phyloP scores from a whole-genome alignment of 2,888 invertebrate species.

The Cinara cedri region DNA sequence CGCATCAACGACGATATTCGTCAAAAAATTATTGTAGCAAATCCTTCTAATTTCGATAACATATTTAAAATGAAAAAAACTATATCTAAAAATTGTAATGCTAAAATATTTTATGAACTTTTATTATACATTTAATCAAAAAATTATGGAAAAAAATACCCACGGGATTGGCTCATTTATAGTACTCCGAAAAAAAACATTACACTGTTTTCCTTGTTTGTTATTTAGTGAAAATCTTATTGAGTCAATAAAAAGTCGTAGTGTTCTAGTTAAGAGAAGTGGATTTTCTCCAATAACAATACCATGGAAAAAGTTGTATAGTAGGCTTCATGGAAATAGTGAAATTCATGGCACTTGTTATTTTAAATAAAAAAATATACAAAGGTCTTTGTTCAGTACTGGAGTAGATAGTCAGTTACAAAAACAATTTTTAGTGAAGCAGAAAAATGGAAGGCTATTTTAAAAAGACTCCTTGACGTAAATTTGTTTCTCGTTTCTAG shows the following conservation, averaged over 20 bases:
- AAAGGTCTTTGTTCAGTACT: conserved; percentile 32
- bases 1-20: conserved; percentile 19
- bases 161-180: conserved; percentile 55
- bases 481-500: conserved; percentile 28
- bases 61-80: no score
- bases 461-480: conserved; percentile 25
- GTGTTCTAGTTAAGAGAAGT: conserved; percentile 23
- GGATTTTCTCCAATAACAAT: conserved; percentile 43
- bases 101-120: conserved; percentile 25
- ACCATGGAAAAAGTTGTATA: conserved; percentile 45
- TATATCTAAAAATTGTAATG: conserved; percentile 10
- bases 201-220: conserved; percentile 50
- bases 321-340: conserved; percentile 38
- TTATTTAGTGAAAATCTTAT: conserved; percentile 32
- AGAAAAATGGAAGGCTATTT: conserved; percentile 43
- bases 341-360: conserved; percentile 39
- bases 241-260: conserved; percentile 24
- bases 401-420: conserved; percentile 12
- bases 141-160: conserved; percentile 34
- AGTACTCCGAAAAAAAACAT: conserved; percentile 49
- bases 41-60: not conserved
- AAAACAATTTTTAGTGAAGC: conserved; percentile 17
- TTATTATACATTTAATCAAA: conserved; percentile 31
- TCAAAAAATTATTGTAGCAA: conserved; percentile 21
- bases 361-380: conserved; percentile 39